These are phyloP conservation scores for Sphaerophoria taeniata DNA, from an alignment of 2,888 invertebrate genomes.

Conservation along the genomic window DNA sequence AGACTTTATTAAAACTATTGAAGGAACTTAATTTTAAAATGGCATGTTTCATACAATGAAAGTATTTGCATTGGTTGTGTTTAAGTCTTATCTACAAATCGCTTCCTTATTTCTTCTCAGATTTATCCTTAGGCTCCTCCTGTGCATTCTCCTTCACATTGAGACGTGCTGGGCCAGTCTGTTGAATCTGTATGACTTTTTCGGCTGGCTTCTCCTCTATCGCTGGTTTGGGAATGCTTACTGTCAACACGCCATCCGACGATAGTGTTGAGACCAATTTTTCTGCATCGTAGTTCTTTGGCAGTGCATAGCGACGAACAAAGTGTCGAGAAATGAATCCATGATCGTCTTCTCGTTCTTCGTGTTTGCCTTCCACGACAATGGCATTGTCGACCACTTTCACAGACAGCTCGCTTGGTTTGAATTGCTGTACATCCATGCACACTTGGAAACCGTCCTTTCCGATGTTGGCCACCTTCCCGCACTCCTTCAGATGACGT, in stretches of 20 bases:
- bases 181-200: not conserved
- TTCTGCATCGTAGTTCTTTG: not conserved
- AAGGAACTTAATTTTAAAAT: no score
- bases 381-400: slow-evolving; percentile 1
- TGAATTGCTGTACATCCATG: no score
- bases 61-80: no score
- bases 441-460: no score
- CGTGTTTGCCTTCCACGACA: slow-evolving; percentile 1
- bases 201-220: not conserved
- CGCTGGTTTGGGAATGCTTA: slow-evolving; percentile 1
- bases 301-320: not conserved
- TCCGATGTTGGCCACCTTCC: not conserved
- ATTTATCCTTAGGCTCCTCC: not conserved
- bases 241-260: not conserved
- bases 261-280: not conserved
- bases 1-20: no score
- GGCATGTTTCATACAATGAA: no score
- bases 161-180: not conserved
- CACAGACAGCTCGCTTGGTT: not conserved
- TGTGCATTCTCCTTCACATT: not conserved
- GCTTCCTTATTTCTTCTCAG: not conserved
- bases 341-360: slow-evolving; percentile 7
- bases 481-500: no score
- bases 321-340: not conserved
- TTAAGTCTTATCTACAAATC: no score